Conservation (phyloP, 1,140 invertebrate genomes). For the Nymphalis io region DNA sequence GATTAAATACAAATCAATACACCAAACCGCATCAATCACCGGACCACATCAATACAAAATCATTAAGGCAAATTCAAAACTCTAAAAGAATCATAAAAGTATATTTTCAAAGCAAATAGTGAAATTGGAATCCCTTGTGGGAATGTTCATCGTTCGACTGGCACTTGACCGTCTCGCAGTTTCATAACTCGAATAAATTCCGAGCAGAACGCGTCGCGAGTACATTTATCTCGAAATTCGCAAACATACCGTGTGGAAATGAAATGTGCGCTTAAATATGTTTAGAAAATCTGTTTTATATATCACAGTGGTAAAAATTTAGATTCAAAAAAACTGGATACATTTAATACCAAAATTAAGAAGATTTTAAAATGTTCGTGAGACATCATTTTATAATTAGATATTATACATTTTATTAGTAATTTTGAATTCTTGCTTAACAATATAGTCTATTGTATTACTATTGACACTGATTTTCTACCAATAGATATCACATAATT, state of each 20-base stretch:
- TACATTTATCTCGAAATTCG: constrained; percentile 22
- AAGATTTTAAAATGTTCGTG: no score
- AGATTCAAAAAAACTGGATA: neutral
- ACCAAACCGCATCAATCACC: no score
- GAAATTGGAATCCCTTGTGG: constrained; percentile 16
- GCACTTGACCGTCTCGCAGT: constrained; percentile 16
- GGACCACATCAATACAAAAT: no score
- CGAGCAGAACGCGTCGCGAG: constrained; percentile 15
- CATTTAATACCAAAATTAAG: no score
- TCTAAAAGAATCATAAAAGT: neutral
- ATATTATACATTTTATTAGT: no score
- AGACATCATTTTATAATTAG: no score
- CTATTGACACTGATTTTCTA: no score
- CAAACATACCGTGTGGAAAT: constrained; percentile 25
- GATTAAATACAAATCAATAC: no score
- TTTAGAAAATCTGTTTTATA: neutral
- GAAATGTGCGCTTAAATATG: constrained; percentile 22
- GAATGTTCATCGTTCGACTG: constrained; percentile 19
- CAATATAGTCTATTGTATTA: no score
- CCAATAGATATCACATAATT: no score
- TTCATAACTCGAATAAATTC: constrained; percentile 26
- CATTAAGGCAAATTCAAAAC: neutral
- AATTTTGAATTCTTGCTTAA: no score
- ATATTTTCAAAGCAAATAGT: neutral
- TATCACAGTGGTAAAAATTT: neutral